phyloP scores from a whole-genome alignment of 2,113 vertebrate species.

The Isichthys henryi region DNA sequence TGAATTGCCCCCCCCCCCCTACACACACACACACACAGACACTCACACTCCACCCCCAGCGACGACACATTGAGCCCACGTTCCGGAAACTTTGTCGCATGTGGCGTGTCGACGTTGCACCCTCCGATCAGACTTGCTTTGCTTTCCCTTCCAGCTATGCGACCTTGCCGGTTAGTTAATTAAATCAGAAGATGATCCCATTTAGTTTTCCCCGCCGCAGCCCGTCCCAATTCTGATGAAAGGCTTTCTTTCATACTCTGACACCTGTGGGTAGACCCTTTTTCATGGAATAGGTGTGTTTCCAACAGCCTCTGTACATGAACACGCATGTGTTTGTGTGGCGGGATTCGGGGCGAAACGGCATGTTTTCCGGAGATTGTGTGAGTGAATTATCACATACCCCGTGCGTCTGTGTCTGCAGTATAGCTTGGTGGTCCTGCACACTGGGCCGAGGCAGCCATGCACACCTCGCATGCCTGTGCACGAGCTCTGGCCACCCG shows the following conservation, averaged over 20 bases:
- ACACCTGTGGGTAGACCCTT: not conserved
- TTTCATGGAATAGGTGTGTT: not conserved
- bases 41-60: not conserved
- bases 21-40: not conserved
- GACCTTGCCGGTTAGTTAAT: not conserved
- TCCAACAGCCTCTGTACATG: not conserved
- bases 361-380: not conserved
- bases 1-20: not conserved
- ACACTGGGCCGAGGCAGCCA: not conserved
- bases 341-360: not conserved
- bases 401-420: not conserved
- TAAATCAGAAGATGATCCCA: not conserved
- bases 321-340: not conserved
- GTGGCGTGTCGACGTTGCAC: not conserved
- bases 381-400: not conserved
- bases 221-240: not conserved
- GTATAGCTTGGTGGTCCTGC: not conserved
- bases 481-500: too few relatives aligned
- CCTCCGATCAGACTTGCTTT: not conserved
- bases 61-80: not conserved
- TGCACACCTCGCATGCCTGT: not conserved
- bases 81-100: slow-evolving; percentile 1
- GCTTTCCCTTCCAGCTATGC: not conserved
- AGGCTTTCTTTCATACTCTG: not conserved
- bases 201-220: not conserved